Percentiles rank a stretch among this genome's conserved stretches.
Evolutionary conservation across 2,113 vertebrate genomes (phyloP).

Genomic region (Cryptotis parvus): DNA sequence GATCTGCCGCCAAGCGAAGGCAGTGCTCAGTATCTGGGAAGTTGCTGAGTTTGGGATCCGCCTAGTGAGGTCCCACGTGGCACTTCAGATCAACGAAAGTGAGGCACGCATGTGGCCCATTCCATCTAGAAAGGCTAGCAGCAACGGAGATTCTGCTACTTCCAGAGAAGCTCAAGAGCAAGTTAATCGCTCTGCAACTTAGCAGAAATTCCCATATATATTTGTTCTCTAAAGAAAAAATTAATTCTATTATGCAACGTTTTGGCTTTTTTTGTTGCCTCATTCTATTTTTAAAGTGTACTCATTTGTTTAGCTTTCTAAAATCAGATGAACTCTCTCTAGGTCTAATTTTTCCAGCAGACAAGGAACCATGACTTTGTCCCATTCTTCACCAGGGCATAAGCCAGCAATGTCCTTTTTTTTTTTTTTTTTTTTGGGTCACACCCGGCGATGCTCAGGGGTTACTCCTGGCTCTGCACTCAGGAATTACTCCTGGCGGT

Average conservation of each 20-base stretch:
- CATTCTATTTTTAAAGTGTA: background rate
- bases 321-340: background rate
- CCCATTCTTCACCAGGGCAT: background rate
- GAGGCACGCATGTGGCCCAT: conserved; percentile 8
- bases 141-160: no score
- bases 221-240: background rate
- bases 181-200: conserved; percentile 52
- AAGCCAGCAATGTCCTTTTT: background rate
- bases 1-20: no score
- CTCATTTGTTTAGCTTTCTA: background rate
- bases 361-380: background rate
- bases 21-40: no score
- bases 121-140: conserved; percentile 45
- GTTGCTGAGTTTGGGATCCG: background rate
- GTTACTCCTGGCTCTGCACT: no score
- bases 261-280: background rate
- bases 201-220: conserved; percentile 50
- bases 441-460: no score
- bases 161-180: conserved; percentile 29
- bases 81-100: conserved; percentile 56
- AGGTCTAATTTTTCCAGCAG: background rate
- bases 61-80: background rate
- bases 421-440: no score
- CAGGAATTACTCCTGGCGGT: no score
- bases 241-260: background rate